Conservation (phyloP, 2,113 vertebrate species). For the Thermophis baileyi region DNA sequence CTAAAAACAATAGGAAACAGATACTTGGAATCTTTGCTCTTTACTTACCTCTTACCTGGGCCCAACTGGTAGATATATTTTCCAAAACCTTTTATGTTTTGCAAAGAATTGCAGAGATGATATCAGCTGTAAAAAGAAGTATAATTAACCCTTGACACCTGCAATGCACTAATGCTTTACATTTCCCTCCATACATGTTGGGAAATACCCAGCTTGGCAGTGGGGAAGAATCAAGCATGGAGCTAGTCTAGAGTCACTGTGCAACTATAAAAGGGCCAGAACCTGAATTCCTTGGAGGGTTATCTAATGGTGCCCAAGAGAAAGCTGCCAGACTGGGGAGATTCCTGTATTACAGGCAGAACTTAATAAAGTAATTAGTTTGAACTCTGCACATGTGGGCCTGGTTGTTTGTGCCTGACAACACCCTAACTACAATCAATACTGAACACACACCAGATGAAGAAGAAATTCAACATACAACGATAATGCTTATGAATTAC, state of each 20-base stretch:
- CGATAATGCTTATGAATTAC: background rate
- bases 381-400: background rate
- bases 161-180: background rate
- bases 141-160: background rate
- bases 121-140: background rate
- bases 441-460: background rate
- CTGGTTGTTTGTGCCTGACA: background rate
- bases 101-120: background rate
- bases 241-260: background rate
- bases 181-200: background rate
- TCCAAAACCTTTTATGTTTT: background rate
- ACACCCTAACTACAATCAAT: background rate
- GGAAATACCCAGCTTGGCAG: background rate
- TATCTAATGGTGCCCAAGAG: background rate
- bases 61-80: background rate
- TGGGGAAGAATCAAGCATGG: background rate
- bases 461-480: background rate
- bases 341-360: background rate
- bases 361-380: background rate
- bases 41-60: background rate
- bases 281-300: background rate
- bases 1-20: background rate
- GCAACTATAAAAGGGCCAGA: background rate
- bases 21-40: background rate
- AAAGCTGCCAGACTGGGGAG: background rate